A percentile compares a stretch with the other conserved stretches of the same genome.
Conservation (phyloP, 2,888 invertebrate species). For the Rotaria sp. region DNA sequence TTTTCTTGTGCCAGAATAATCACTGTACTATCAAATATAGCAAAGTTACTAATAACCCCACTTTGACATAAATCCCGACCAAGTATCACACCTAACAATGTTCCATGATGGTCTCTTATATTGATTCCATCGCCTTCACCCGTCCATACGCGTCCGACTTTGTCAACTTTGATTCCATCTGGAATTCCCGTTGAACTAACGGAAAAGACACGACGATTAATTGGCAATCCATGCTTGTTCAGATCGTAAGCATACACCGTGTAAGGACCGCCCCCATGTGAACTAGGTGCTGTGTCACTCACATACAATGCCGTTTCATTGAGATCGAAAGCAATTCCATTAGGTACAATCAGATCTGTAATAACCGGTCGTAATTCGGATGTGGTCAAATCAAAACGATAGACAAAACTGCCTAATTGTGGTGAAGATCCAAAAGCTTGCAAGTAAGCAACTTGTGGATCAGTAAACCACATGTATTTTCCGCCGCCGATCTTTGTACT, state of each 20-base stretch:
- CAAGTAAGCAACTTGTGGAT: neutral
- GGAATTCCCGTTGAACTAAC: neutral
- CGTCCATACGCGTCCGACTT: neutral
- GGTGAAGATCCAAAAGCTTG: neutral
- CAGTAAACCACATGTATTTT: neutral
- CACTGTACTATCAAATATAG: neutral
- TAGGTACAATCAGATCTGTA: neutral
- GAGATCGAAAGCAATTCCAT: neutral
- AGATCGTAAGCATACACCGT: neutral
- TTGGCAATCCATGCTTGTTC: neutral
- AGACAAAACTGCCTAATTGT: neutral
- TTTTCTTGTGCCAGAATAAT: neutral
- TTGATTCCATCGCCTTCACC: neutral
- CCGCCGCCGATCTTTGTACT: neutral
- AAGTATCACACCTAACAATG: neutral
- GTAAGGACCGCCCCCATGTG: no score
- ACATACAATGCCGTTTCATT: neutral
- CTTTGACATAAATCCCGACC: neutral
- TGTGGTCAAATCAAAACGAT: neutral
- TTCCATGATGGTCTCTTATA: neutral
- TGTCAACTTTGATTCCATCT: neutral
- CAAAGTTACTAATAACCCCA: neutral
- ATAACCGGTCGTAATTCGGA: neutral
- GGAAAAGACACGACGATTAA: neutral
- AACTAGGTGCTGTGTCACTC: neutral